Base-by-base conservation (phyloP, 1,140 invertebrate genomes). In the Parasteatoda tepidariorum region DNA sequence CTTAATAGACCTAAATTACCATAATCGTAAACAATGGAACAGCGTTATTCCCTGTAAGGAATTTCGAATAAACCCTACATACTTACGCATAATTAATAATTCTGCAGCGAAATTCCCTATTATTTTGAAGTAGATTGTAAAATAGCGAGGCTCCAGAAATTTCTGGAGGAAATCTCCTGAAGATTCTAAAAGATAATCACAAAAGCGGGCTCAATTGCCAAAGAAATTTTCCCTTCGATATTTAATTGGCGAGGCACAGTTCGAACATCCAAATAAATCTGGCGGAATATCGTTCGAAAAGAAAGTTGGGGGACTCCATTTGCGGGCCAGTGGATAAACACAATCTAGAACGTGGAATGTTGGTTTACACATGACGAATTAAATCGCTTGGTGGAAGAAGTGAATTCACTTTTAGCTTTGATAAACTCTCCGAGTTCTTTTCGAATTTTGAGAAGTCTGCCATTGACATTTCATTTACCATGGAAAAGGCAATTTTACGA, bases 361-460 rank as follows among this genome's bases (percentile, higher is more conserved):
- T 75, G 70, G 55, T 75, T 75, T 62, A 75, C 55, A 75, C 55
- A 75, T 75, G 73, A 75, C 33, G 28, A 34, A 75, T 62, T 57
- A 34, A 28, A 62, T 75, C 26, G 73, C 57, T 75, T 75, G 26
- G 38, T 33, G 59, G 73, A 34, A 59, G 48, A 73, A n/a, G n/a
- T n/a, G n/a, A n/a, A n/a, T n/a, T n/a, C n/a, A n/a, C n/a, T n/a
- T n/a, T n/a, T n/a, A n/a, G n/a, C n/a, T n/a, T n/a, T n/a, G n/a
- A n/a, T n/a, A n/a, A n/a, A n/a, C n/a, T n/a, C n/a, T n/a, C n/a
- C n/a, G n/a, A n/a, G n/a, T n/a, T n/a, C n/a, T n/a, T n/a, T n/a
- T n/a, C n/a, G n/a, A n/a, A n/a, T n/a, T n/a, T n/a, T n/a, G n/a
- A n/a, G n/a, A n/a, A n/a, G n/a, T n/a, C n/a, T n/a, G n/a, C n/a